Percentiles rank a stretch among this genome's conserved stretches.
These are phyloP conservation scores for Actinopyga echinites DNA, from an alignment of 53 echinoderm and acorn worm species.

Conservation along the genomic window DNA sequence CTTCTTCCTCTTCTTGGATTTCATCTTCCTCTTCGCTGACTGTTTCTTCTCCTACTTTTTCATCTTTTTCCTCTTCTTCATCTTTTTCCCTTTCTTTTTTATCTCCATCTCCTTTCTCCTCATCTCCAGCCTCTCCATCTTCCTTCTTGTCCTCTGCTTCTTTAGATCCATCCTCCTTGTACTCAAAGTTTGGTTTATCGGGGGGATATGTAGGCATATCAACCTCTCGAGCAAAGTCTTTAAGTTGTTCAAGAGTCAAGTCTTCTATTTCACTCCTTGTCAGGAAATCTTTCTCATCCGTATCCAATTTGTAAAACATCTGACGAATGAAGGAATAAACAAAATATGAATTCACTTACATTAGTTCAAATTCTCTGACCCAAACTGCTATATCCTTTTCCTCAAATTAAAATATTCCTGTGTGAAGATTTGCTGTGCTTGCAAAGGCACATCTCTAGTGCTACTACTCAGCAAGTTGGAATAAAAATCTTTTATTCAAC, in stretches of 20 bases:
- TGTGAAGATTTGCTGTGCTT: too few species aligned
- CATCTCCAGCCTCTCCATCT: background rate
- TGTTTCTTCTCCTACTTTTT: constrained; percentile 4
- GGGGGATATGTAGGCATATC: constrained; percentile 67
- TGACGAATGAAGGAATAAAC: constrained; percentile 16
- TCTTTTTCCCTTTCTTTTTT: background rate
- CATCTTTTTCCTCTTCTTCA: background rate
- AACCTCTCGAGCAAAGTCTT: constrained; percentile 78
- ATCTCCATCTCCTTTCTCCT: background rate
- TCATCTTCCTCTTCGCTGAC: background rate
- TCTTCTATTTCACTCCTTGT: constrained; percentile 70
- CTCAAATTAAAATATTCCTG: too few species aligned
- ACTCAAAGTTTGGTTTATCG: constrained; percentile 47
- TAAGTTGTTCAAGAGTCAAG: constrained; percentile 71
- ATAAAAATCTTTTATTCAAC: too few species aligned
- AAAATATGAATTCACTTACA: background rate
- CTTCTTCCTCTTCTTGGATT: background rate
- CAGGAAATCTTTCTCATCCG: constrained; percentile 65
- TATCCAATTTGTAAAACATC: constrained; percentile 74
- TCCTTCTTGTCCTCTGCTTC: background rate
- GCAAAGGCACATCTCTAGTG: too few species aligned
- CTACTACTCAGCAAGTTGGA: too few species aligned
- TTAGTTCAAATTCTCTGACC: too few species aligned
- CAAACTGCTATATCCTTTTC: too few species aligned
- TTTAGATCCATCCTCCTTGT: constrained; percentile 49